Conservation (phyloP, 2,888 invertebrate species). For the Andrena chrysosceles region DNA sequence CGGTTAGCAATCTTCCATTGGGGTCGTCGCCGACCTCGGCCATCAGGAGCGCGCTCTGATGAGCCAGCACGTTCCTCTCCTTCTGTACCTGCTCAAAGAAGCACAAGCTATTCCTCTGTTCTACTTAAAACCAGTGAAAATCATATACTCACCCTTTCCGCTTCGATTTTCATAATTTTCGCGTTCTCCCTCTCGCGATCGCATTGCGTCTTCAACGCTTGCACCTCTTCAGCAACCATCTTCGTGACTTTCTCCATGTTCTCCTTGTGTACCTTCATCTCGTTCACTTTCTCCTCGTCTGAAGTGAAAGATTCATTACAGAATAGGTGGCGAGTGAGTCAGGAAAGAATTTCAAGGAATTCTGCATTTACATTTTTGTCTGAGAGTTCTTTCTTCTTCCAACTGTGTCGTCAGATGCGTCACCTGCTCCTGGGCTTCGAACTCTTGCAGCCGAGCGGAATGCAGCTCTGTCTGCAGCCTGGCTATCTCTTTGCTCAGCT, state of each 20-base stretch:
- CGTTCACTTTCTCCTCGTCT: slow-evolving; percentile 69
- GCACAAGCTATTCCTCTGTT: neutral
- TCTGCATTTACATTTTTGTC: slow-evolving; percentile 76
- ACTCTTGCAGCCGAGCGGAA: slow-evolving; percentile 88
- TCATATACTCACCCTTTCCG: slow-evolving; percentile 80
- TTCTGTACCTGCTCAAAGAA: slow-evolving; percentile 86
- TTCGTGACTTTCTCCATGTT: slow-evolving; percentile 89
- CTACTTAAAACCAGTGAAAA: neutral
- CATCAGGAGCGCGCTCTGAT: slow-evolving; percentile 89
- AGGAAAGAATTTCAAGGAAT: neutral
- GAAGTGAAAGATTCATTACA: neutral
- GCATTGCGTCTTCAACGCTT: slow-evolving; percentile 87
- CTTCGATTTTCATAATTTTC: slow-evolving; percentile 83
- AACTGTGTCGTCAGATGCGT: slow-evolving; percentile 83
- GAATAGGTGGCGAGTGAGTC: neutral
- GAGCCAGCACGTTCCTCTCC: slow-evolving; percentile 88
- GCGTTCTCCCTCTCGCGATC: slow-evolving; percentile 88
- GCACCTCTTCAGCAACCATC: slow-evolving; percentile 89
- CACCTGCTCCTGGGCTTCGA: slow-evolving; percentile 89
- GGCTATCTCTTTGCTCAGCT: slow-evolving; percentile 88
- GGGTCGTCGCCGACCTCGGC: slow-evolving; percentile 87
- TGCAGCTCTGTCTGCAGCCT: slow-evolving; percentile 89
- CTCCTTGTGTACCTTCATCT: slow-evolving; percentile 85
- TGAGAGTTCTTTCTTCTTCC: slow-evolving; percentile 86
- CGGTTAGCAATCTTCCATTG: slow-evolving; percentile 85